These are phyloP conservation scores for Bombus superbus DNA, from an alignment of 1,140 invertebrate genomes.

Conservation along the genomic window DNA sequence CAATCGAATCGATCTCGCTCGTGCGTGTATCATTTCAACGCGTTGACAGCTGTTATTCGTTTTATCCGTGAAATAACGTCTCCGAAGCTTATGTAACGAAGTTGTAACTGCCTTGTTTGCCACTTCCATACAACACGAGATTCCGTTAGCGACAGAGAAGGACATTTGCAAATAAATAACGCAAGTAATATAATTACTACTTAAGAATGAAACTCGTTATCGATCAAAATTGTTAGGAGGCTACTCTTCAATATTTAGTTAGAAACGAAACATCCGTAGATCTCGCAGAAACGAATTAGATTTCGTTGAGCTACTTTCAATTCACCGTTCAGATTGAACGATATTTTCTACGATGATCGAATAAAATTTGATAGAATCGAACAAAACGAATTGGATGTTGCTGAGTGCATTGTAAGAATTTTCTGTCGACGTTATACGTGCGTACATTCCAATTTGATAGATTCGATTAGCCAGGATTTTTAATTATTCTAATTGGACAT, in stretches of 20 bases:
- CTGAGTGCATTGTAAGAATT: background rate
- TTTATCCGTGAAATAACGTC: background rate
- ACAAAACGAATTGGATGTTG: background rate
- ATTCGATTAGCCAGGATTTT: background rate
- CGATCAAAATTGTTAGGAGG: background rate
- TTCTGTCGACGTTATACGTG: background rate
- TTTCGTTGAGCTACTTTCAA: background rate
- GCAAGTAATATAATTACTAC: background rate
- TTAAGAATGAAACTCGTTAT: background rate
- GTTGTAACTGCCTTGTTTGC: background rate
- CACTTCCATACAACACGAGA: background rate
- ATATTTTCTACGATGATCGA: background rate
- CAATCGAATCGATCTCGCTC: constrained; percentile 18
- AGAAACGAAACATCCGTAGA: background rate
- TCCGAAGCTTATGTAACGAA: background rate
- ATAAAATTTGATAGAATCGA: background rate
- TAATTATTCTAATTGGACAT: background rate
- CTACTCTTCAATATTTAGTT: background rate
- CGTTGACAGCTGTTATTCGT: constrained; percentile 27
- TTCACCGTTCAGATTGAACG: background rate
- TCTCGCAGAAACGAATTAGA: background rate
- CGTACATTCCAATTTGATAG: background rate
- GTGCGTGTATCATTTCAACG: background rate
- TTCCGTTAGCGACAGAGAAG: background rate
- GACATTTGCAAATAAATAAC: background rate